Conservation (phyloP, 2,888 invertebrate species). For the Phortica magna region DNA sequence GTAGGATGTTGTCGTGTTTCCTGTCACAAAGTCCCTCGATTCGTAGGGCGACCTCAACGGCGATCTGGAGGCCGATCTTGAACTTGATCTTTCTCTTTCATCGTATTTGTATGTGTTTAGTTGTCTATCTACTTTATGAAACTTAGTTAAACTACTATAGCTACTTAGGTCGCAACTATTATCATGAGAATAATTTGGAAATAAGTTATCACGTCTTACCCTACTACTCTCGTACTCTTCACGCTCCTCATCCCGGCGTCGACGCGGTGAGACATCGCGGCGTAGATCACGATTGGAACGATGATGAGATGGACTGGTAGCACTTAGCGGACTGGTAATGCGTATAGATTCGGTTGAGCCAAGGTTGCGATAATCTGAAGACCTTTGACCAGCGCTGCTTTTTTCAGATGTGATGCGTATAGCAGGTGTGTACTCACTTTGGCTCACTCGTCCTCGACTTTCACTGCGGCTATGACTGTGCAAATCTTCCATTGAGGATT, state of each 20-base stretch:
- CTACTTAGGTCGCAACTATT: slow-evolving; percentile 73
- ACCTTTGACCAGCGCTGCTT: slow-evolving; percentile 42
- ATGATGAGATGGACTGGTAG: slow-evolving; percentile 67
- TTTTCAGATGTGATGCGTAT: slow-evolving; percentile 67
- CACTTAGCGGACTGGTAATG: slow-evolving; percentile 64
- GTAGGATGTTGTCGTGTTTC: slow-evolving; percentile 52
- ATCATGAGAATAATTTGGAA: slow-evolving; percentile 75
- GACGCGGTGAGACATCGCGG: slow-evolving; percentile 75
- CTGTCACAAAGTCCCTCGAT: slow-evolving; percentile 52
- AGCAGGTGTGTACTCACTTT: slow-evolving; percentile 60
- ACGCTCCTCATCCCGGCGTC: slow-evolving; percentile 68
- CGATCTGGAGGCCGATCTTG: slow-evolving; percentile 69
- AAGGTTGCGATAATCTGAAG: slow-evolving; percentile 65
- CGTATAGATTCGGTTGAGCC: slow-evolving; percentile 71
- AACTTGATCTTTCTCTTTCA: slow-evolving; percentile 58
- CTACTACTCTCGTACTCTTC: slow-evolving; percentile 78
- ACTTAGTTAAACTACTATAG: slow-evolving; percentile 76
- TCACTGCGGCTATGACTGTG: slow-evolving; percentile 64
- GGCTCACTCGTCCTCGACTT: slow-evolving; percentile 58
- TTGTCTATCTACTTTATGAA: slow-evolving; percentile 78
- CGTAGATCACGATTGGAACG: slow-evolving; percentile 73
- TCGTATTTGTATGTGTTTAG: slow-evolving; percentile 73
- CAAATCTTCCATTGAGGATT: slow-evolving; percentile 68
- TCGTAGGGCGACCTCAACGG: slow-evolving; percentile 70
- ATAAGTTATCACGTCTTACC: slow-evolving; percentile 76